A percentile compares a stretch with the other conserved stretches of the same genome.
Evolutionary conservation across 2,113 vertebrate species (phyloP).

Genomic region (Platanista minor): DNA sequence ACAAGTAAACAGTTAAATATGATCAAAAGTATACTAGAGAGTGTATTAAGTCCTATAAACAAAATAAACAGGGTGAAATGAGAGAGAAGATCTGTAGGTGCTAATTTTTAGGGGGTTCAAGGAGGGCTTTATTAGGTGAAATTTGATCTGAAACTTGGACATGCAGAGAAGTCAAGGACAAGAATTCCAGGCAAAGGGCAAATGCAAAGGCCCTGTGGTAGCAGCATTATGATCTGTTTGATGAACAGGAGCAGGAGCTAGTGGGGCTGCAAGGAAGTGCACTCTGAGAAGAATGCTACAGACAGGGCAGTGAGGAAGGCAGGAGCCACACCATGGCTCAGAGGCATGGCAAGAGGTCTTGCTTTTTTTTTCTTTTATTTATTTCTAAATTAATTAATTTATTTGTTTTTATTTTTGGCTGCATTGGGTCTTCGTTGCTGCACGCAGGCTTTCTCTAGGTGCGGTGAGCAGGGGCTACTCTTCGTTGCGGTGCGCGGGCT

Average conservation of each 20-base stretch:
- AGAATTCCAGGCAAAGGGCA: background rate
- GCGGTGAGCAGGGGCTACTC: no score
- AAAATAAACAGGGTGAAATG: background rate
- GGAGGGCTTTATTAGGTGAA: background rate
- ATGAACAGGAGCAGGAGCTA: background rate
- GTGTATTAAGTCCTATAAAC: background rate
- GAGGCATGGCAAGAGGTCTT: background rate
- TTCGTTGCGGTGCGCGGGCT: no score
- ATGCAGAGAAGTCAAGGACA: background rate
- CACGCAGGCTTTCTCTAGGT: no score
- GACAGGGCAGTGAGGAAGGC: accelerated
- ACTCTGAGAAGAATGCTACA: background rate
- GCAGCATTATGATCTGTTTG: background rate
- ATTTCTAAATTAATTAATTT: no score
- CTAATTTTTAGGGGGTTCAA: background rate
- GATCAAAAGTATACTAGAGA: background rate
- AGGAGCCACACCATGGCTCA: background rate
- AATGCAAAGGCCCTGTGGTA: background rate
- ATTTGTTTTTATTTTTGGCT: no score
- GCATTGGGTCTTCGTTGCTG: no score
- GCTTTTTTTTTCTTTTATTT: background rate
- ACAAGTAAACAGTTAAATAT: background rate
- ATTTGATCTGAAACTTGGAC: background rate
- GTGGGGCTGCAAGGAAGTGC: background rate
- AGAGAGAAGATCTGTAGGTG: background rate